Evolutionary conservation across 2,888 invertebrate species (phyloP).

Genomic region (Tortrix viridana): DNA sequence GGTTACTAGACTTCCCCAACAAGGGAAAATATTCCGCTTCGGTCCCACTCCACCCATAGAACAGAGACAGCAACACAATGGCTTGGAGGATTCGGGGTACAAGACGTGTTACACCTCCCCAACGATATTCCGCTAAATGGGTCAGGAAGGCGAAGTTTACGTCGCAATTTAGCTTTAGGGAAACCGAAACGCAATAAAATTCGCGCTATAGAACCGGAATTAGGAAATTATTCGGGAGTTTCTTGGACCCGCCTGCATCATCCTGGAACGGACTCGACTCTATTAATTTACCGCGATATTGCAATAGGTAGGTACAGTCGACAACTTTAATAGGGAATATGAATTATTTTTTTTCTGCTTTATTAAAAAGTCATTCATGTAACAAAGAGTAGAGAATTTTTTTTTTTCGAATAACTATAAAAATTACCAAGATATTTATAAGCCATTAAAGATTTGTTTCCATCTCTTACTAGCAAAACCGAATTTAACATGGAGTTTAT

Average conservation of each 20-base stretch:
- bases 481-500: no score
- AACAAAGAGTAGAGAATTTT: no score
- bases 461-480: no score
- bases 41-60: slow-evolving; percentile 49
- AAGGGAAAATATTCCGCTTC: slow-evolving; percentile 53
- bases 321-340: not conserved
- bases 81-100: slow-evolving; percentile 64
- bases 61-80: slow-evolving; percentile 61
- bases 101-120: slow-evolving; percentile 69
- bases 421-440: no score
- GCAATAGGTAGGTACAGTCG: not conserved
- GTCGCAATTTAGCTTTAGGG: slow-evolving; percentile 71
- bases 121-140: slow-evolving; percentile 77
- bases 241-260: slow-evolving; percentile 44
- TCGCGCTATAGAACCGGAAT: slow-evolving; percentile 64
- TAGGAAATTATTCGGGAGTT: slow-evolving; percentile 70
- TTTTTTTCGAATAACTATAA: no score
- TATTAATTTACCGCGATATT: slow-evolving; percentile 26
- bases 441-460: no score
- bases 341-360: no score
- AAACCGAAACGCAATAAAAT: slow-evolving; percentile 76
- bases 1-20: slow-evolving; percentile 64
- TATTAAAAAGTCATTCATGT: no score
- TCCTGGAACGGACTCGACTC: slow-evolving; percentile 41
- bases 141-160: slow-evolving; percentile 83